phyloP scores from a whole-genome alignment of 2,797 vertebrate genomes.

The Melanotaenia boesemani region DNA sequence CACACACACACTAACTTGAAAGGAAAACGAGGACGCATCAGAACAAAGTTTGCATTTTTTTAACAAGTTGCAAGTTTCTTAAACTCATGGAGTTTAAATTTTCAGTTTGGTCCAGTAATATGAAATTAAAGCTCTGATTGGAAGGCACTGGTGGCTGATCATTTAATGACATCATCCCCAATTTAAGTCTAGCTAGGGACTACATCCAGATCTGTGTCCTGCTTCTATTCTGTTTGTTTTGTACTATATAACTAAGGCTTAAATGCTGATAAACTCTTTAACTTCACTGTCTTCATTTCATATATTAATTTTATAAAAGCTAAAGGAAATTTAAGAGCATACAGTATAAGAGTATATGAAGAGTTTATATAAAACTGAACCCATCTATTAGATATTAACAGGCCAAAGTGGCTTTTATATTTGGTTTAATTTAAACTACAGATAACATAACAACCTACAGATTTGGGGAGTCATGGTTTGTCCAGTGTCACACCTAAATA shows the following conservation, averaged over 20 bases:
- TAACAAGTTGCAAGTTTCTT: background rate
- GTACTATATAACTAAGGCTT: background rate
- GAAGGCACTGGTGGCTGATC: background rate
- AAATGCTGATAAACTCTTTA: background rate
- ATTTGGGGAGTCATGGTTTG: too few relatives aligned
- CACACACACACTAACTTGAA: background rate
- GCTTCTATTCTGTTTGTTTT: background rate
- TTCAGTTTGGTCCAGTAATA: background rate
- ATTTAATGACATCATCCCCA: background rate
- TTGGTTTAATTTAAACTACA: too few relatives aligned
- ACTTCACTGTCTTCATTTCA: too few relatives aligned
- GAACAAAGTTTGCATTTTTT: background rate
- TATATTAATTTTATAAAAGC: too few relatives aligned
- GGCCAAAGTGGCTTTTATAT: too few relatives aligned
- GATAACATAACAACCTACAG: too few relatives aligned
- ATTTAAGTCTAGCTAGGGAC: background rate
- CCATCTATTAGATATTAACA: too few relatives aligned
- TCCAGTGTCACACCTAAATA: too few relatives aligned
- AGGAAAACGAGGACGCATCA: background rate
- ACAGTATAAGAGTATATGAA: too few relatives aligned
- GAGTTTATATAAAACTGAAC: too few relatives aligned
- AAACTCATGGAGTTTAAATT: background rate
- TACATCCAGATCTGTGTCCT: background rate
- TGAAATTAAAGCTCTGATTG: background rate
- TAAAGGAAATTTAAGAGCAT: too few relatives aligned